A percentile compares a stretch with the other conserved stretches of the same genome.
These are phyloP conservation scores for Sebastiscus tertius DNA, from an alignment of 2,797 vertebrate genomes.

Conservation along the genomic window DNA sequence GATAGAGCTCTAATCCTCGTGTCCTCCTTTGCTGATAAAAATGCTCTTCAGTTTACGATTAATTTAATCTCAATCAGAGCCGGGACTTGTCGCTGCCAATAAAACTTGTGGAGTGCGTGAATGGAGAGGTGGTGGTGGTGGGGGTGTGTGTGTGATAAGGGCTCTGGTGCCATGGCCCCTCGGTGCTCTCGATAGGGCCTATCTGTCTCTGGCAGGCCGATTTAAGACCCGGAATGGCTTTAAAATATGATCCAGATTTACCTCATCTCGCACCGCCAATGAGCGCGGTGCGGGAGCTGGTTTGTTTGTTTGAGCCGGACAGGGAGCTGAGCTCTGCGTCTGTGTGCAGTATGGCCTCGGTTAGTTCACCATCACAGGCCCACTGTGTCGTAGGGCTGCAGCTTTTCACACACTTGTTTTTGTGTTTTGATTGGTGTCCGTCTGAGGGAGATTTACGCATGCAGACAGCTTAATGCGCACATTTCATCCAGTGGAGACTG, in stretches of 20 bases:
- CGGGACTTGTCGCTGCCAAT: slow-evolving; percentile 81
- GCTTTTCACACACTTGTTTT: slow-evolving; percentile 55
- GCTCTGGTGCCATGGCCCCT: slow-evolving; percentile 67
- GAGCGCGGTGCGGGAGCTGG: slow-evolving; percentile 26
- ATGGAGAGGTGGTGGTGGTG: slow-evolving; percentile 47
- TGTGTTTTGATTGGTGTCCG: slow-evolving; percentile 53
- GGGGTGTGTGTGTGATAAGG: slow-evolving; percentile 66
- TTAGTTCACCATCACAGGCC: slow-evolving; percentile 56
- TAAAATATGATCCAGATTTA: slow-evolving; percentile 83
- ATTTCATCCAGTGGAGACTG: slow-evolving; percentile 5
- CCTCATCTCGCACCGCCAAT: slow-evolving; percentile 78
- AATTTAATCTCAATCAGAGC: slow-evolving; percentile 90
- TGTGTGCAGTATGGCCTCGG: slow-evolving; percentile 31
- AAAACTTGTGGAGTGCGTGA: slow-evolving; percentile 80
- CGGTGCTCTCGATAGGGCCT: slow-evolving; percentile 82
- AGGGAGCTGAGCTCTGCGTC: slow-evolving; percentile 36
- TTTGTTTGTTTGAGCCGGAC: slow-evolving; percentile 48
- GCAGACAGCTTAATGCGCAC: slow-evolving; percentile 23
- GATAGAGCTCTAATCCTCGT: slow-evolving; percentile 72
- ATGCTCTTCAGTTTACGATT: slow-evolving; percentile 85
- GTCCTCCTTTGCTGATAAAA: slow-evolving; percentile 79
- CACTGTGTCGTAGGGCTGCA: slow-evolving; percentile 30
- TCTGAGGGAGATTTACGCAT: slow-evolving; percentile 23
- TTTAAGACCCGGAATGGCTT: slow-evolving; percentile 79
- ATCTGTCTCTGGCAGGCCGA: slow-evolving; percentile 83